Conservation (phyloP, 2,888 invertebrate genomes). For the Tetragonula carbonaria region DNA sequence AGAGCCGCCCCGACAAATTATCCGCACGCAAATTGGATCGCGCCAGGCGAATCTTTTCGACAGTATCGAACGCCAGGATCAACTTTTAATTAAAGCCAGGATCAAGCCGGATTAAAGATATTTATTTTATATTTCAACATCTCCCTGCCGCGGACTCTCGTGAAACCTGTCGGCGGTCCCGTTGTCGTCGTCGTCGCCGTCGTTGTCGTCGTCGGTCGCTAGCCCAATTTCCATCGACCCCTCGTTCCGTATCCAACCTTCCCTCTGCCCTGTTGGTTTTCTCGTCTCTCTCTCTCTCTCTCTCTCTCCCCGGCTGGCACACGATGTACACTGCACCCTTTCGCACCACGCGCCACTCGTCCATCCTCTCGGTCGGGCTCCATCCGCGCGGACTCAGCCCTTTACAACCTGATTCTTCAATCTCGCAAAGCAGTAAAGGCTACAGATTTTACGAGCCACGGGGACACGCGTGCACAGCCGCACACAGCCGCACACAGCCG, state of each 20-base stretch:
- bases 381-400: slow-evolving; percentile 68
- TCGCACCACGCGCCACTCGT: slow-evolving; percentile 37
- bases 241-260: slow-evolving; percentile 4
- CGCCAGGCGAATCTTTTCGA: slow-evolving; percentile 69
- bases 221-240: slow-evolving; percentile 41
- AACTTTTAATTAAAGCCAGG: slow-evolving; percentile 81
- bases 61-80: slow-evolving; percentile 77
- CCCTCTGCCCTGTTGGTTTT: background rate
- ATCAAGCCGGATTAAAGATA: slow-evolving; percentile 79
- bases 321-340: slow-evolving; percentile 8
- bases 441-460: slow-evolving; percentile 76
- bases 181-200: background rate
- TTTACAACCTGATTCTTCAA: slow-evolving; percentile 78
- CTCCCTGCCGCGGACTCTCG: slow-evolving; percentile 62
- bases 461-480: slow-evolving; percentile 43
- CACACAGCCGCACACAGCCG: slow-evolving; percentile 19
- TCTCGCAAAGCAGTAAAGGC: slow-evolving; percentile 76
- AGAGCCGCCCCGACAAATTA: slow-evolving; percentile 68
- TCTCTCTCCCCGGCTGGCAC: background rate
- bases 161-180: slow-evolving; percentile 63
- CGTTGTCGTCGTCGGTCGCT: slow-evolving; percentile 17
- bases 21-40: slow-evolving; percentile 73
- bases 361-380: slow-evolving; percentile 47
- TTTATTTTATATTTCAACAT: slow-evolving; percentile 80
- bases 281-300: background rate